Base-by-base conservation (phyloP, 2,113 vertebrate genomes). In the Halcyon senegalensis region DNA sequence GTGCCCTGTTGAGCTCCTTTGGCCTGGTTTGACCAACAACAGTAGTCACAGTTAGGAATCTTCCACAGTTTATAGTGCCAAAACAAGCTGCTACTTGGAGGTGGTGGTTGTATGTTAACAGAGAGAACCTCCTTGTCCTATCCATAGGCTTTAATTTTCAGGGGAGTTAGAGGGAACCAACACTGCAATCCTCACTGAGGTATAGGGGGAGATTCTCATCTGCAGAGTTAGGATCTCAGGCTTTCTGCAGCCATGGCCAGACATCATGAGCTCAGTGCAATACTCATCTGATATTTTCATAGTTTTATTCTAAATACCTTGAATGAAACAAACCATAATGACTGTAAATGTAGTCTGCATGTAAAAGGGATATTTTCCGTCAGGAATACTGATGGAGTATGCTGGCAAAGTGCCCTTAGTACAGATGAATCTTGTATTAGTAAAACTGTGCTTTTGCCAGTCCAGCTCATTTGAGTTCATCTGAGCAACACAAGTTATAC, bases 321-420 rank as follows among this genome's bases (percentile, higher is more conserved):
- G 24, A 56, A 79, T n/a, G 17, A 73, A 90, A n/a, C 9, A 69
- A 87, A 31, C 31, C 28, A 11, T 72, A 59, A 84, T 43, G 73
- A 48, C 30, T 46, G 1, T 72, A 89, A 51, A n/a, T 3, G 1
- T 56, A 46, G 43, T 68, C 28, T 91, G 21, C 24, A 3, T 82
- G 41, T 60, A 56, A 84, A 94, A 92, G 53, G 27, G 60, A 68
- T 5, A 4, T 60, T 86, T 84, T 68, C 76, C 5, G 1, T 9
- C 35, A 8, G 4, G 94, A 90, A 68, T 93, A 72, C 51, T 86
- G 39, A 51, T 84, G 35, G 88, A 88, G 33, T 67, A 13, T 64
- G 39, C 43, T 96, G 90, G 86, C 95, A 93, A 68, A 92, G n/a
- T 86, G 79, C 79, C 83, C 31, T 66, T 70, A 67, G 64, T 92